These are phyloP conservation scores for Mesorhabditis spiculigera DNA, from an alignment of 2,888 invertebrate genomes.

Conservation along the genomic window DNA sequence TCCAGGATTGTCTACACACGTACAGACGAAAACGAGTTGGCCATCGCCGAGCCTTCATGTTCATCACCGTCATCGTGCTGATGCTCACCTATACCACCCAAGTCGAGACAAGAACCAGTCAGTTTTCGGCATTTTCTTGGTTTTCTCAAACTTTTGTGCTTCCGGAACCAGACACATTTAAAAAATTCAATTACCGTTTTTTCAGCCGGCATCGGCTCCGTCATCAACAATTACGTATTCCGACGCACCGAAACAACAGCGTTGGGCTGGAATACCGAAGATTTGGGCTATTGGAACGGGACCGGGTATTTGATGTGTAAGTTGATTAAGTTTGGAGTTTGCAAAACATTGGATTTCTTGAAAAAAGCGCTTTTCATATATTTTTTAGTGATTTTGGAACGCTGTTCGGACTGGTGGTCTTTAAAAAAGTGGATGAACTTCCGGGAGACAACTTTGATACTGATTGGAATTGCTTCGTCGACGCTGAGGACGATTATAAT, in stretches of 20 bases:
- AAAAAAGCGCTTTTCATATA: no score
- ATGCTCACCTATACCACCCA: conserved; percentile 35
- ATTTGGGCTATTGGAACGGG: conserved; percentile 43
- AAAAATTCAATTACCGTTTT: not conserved
- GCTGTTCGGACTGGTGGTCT: conserved; percentile 26
- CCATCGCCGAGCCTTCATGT: conserved; percentile 38
- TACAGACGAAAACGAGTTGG: conserved; percentile 22
- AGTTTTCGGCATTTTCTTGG: conserved; percentile 11
- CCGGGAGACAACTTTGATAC: conserved; percentile 38
- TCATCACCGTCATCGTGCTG: conserved; percentile 26
- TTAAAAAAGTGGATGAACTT: conserved; percentile 32
- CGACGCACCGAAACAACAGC: conserved; percentile 22
- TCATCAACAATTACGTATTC: conserved; percentile 37
- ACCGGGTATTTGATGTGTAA: conserved; percentile 32
- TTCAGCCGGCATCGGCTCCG: conserved; percentile 10
- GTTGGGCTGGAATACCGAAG: conserved; percentile 31
- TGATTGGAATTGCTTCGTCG: conserved; percentile 34
- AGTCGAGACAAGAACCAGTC: conserved; percentile 35
- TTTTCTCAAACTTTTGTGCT: not conserved
- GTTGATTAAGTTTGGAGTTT: conserved; percentile 9
- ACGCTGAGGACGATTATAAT: conserved; percentile 24
- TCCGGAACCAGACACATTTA: no score
- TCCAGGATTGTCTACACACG: not conserved
- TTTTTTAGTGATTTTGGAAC: conserved; percentile 42
- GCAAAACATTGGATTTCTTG: no score